Evolutionary conservation across 2,888 invertebrate genomes (phyloP).

Genomic region (Cistogaster globosa): DNA sequence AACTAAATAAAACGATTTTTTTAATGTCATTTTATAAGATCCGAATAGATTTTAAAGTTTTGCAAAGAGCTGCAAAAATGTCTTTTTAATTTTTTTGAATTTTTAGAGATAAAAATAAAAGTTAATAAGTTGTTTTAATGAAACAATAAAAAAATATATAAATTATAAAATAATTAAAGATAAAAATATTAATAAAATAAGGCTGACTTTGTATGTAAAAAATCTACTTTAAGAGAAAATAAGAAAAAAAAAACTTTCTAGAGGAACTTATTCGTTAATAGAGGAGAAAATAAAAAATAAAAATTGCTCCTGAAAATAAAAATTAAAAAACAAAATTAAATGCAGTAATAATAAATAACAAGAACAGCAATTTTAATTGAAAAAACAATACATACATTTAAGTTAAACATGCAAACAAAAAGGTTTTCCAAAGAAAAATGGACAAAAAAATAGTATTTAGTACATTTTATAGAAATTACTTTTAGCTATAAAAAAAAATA

Average conservation of each 20-base stretch:
- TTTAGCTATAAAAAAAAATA: slow-evolving; percentile 25
- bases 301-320: neutral
- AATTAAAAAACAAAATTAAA: neutral
- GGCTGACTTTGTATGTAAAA: slow-evolving; percentile 81
- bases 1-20: too few species aligned
- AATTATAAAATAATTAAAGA: too few species aligned
- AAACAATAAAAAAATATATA: slow-evolving; percentile 2
- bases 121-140: too few species aligned
- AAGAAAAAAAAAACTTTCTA: slow-evolving; percentile 40
- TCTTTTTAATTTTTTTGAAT: too few species aligned
- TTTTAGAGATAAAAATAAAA: too few species aligned
- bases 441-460: slow-evolving; percentile 55
- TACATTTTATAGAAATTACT: slow-evolving; percentile 65
- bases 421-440: slow-evolving; percentile 56
- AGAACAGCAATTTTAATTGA: slow-evolving; percentile 12
- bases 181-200: slow-evolving; percentile 76
- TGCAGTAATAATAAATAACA: slow-evolving; percentile 18
- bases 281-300: neutral
- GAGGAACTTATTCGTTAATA: slow-evolving; percentile 30
- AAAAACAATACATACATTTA: neutral
- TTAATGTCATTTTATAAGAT: too few species aligned
- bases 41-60: too few species aligned
- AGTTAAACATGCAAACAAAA: slow-evolving; percentile 40
- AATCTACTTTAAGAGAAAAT: slow-evolving; percentile 55
- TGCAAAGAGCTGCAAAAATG: too few species aligned